Conservation (phyloP, 1,140 invertebrate species). For the Drosophila yakuba region DNA sequence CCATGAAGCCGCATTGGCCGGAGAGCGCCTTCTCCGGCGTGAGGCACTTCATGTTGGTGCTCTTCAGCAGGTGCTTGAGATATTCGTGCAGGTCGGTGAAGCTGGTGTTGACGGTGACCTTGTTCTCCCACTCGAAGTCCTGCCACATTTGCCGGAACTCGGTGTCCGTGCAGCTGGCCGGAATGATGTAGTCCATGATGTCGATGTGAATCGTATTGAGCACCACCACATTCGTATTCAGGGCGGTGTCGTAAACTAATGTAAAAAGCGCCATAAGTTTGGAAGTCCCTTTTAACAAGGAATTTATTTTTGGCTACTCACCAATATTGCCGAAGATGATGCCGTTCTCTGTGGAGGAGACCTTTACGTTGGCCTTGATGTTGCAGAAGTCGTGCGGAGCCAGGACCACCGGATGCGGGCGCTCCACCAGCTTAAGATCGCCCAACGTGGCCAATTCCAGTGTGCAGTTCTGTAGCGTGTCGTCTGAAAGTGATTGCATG, state of each 20-base stretch:
- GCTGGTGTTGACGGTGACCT: constrained; percentile 98
- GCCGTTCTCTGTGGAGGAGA: constrained; percentile 98
- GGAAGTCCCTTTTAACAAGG: background rate
- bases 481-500: constrained; percentile 85
- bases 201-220: constrained; percentile 99
- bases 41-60: constrained; percentile 99
- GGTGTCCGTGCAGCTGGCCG: constrained; percentile 96
- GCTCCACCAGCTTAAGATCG: constrained; percentile 98
- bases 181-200: constrained; percentile 99
- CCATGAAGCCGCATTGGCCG: constrained; percentile 99
- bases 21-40: constrained; percentile 98
- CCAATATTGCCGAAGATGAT: constrained; percentile 99
- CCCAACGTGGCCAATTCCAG: constrained; percentile 98
- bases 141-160: constrained; percentile 99
- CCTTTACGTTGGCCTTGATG: constrained; percentile 98
- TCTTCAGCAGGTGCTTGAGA: constrained; percentile 95
- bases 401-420: constrained; percentile 97
- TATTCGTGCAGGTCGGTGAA: constrained; percentile 97
- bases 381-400: constrained; percentile 99
- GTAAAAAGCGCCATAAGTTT: background rate
- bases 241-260: constrained; percentile 96
- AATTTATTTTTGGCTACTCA: constrained; percentile 70
- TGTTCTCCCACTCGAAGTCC: constrained; percentile 99
- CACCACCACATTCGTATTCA: constrained; percentile 98
- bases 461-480: constrained; percentile 99